Evolutionary conservation across 2,888 invertebrate species (phyloP).

Genomic region (Pseudococcus longispinus): DNA sequence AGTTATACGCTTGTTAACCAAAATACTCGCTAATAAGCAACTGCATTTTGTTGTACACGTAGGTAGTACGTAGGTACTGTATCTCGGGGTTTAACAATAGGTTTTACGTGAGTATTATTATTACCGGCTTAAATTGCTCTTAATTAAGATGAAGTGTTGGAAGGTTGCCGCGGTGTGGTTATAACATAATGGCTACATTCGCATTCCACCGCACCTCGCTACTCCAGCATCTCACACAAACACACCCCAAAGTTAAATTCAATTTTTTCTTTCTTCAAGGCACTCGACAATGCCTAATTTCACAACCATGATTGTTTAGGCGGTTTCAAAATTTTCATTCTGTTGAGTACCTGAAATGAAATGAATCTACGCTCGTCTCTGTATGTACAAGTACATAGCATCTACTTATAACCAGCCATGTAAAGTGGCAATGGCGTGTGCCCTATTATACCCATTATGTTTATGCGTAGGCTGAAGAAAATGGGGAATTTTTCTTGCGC

Average conservation of each 20-base stretch:
- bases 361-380: background rate
- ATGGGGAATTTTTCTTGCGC: background rate
- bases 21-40: conserved; percentile 31
- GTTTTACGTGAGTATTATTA: conserved; percentile 30
- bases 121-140: conserved; percentile 43
- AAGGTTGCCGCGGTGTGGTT: conserved; percentile 18
- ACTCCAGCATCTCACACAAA: background rate
- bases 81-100: conserved; percentile 13
- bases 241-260: conserved; percentile 15
- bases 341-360: conserved; percentile 5
- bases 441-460: background rate
- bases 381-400: background rate
- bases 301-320: conserved; percentile 3
- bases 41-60: conserved; percentile 5
- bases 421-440: background rate
- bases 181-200: background rate
- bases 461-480: background rate
- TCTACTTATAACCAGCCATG: background rate
- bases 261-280: conserved; percentile 11
- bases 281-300: background rate
- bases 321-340: conserved; percentile 2
- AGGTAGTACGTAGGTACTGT: background rate
- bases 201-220: background rate
- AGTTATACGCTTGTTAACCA: conserved; percentile 1
- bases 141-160: conserved; percentile 48